Percentiles rank a stretch among this genome's conserved stretches.
These are phyloP conservation scores for Benitochromis conjunctus DNA, from an alignment of 2,113 vertebrate species.

Conservation along the genomic window DNA sequence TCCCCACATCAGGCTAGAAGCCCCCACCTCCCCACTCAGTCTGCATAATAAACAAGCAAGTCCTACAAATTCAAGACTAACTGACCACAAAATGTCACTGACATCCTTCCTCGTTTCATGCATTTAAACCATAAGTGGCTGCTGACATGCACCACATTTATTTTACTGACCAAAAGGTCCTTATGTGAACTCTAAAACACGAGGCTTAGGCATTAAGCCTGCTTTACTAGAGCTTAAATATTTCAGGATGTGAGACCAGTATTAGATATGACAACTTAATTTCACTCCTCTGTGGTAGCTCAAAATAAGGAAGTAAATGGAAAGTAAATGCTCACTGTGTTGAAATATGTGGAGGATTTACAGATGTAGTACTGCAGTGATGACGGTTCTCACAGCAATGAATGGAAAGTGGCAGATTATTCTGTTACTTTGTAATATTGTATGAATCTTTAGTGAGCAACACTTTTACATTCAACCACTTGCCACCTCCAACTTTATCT, in stretches of 20 bases:
- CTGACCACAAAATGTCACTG: background rate
- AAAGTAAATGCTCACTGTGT: background rate
- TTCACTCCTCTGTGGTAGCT: background rate
- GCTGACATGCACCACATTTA: background rate
- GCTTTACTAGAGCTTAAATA: background rate
- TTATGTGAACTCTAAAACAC: background rate
- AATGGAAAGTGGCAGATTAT: background rate
- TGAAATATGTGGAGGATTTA: background rate
- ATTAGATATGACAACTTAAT: background rate
- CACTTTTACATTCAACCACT: background rate
- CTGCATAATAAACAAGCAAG: background rate
- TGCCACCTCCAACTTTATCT: background rate
- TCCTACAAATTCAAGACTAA: background rate
- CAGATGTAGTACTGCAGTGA: accelerated
- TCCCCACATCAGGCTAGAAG: background rate
- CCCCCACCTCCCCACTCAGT: background rate
- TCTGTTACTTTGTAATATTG: background rate
- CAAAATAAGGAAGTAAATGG: background rate
- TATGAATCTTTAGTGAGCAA: background rate
- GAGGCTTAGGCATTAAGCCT: background rate
- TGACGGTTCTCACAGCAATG: background rate
- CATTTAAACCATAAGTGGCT: accelerated
- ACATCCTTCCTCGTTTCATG: background rate
- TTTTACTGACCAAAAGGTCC: background rate
- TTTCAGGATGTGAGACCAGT: background rate